A percentile compares a stretch with the other conserved stretches of the same genome.
Conservation (phyloP, 1,140 invertebrate genomes). For the Mya arenaria region DNA sequence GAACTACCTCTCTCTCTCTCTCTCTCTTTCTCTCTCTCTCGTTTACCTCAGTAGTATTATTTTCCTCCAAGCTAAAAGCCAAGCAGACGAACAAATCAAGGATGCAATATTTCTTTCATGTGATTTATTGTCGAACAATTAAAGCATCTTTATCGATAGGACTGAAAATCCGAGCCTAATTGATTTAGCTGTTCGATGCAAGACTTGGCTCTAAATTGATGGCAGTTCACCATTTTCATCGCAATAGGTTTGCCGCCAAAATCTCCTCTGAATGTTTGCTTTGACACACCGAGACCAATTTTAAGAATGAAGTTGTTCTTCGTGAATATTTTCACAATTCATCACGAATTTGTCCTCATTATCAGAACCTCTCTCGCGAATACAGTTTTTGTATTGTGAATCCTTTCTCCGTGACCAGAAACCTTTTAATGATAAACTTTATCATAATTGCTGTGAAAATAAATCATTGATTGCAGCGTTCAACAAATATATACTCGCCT, state of each 20-base stretch:
- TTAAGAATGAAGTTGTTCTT: slow-evolving; percentile 71
- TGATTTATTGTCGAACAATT: slow-evolving; percentile 76
- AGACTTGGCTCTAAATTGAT: slow-evolving; percentile 72
- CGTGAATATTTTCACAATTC: slow-evolving; percentile 74
- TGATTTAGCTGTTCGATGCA: slow-evolving; percentile 71
- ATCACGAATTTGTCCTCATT: slow-evolving; percentile 52
- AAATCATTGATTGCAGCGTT: not conserved
- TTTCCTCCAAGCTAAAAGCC: slow-evolving; percentile 78
- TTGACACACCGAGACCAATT: slow-evolving; percentile 77
- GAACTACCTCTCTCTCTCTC: slow-evolving; percentile 72
- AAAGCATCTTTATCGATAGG: slow-evolving; percentile 65
- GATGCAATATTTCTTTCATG: slow-evolving; percentile 79
- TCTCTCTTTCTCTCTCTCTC: slow-evolving; percentile 75
- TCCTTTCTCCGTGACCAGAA: not conserved
- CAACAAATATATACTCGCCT: not conserved
- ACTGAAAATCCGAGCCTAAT: slow-evolving; percentile 10
- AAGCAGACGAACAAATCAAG: slow-evolving; percentile 71
- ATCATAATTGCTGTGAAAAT: not conserved
- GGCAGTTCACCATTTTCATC: slow-evolving; percentile 79
- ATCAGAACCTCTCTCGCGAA: not conserved
- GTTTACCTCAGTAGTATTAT: slow-evolving; percentile 74
- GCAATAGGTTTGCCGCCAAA: slow-evolving; percentile 67
- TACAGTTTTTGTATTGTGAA: no score
- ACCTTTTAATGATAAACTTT: not conserved
- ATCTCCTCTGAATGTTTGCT: slow-evolving; percentile 73